phyloP scores from a whole-genome alignment of 2,797 vertebrate species.

The Hydrocynus forskahlii region DNA sequence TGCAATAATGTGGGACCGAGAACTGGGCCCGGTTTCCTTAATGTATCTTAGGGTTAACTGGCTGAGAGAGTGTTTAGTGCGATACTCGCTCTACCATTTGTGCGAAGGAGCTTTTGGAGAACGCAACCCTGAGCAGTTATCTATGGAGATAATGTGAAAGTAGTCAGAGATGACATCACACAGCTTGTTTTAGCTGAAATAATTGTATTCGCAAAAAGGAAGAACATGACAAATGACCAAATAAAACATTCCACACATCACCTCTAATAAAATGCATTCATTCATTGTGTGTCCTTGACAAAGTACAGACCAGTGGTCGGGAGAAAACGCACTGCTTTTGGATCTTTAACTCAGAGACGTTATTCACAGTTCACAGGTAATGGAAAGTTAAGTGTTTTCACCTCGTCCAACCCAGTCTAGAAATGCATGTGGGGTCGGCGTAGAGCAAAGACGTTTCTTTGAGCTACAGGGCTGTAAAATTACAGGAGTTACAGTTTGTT shows the following conservation, averaged over 20 bases:
- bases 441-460: slow-evolving; percentile 57
- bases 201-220: slow-evolving; percentile 43
- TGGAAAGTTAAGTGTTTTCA: slow-evolving; percentile 58
- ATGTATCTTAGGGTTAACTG: too few relatives aligned
- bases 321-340: neutral
- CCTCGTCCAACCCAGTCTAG: slow-evolving; percentile 51
- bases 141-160: neutral
- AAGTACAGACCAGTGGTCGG: neutral
- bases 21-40: neutral
- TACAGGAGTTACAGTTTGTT: slow-evolving; percentile 68
- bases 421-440: slow-evolving; percentile 58
- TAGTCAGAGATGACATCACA: slow-evolving; percentile 26
- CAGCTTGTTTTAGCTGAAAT: slow-evolving; percentile 37
- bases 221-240: slow-evolving; percentile 42
- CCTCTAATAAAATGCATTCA: slow-evolving; percentile 44
- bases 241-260: slow-evolving; percentile 63
- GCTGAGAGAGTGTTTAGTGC: too few relatives aligned
- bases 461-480: slow-evolving; percentile 67
- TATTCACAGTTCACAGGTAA: slow-evolving; percentile 48
- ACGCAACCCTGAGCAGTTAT: neutral
- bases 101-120: too few relatives aligned
- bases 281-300: slow-evolving; percentile 51
- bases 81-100: too few relatives aligned
- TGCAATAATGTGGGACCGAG: slow-evolving; percentile 5
- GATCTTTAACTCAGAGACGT: slow-evolving; percentile 5